These are phyloP conservation scores for Aquatica leii DNA, from an alignment of 2,888 invertebrate genomes.

Conservation along the genomic window DNA sequence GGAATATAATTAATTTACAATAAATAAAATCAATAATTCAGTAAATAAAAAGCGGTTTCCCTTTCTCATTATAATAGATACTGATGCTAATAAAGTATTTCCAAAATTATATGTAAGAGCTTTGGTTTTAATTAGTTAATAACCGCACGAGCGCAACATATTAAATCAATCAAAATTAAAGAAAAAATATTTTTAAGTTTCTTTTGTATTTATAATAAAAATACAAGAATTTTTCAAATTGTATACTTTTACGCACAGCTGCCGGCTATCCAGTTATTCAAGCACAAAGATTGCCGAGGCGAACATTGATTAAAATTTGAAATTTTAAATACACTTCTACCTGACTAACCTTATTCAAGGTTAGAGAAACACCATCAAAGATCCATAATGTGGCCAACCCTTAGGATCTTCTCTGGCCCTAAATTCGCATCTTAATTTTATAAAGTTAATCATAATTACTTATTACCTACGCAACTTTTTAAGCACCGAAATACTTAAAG, in stretches of 20 bases:
- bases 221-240: constrained; percentile 4
- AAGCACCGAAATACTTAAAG: constrained; percentile 24
- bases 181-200: background rate
- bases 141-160: too few species aligned
- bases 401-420: constrained; percentile 26
- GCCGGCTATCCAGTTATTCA: constrained; percentile 15
- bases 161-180: too few species aligned
- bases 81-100: too few species aligned
- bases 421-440: constrained; percentile 29
- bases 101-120: too few species aligned
- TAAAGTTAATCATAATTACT: constrained; percentile 33
- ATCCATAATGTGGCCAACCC: constrained; percentile 30
- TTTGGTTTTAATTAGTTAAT: too few species aligned
- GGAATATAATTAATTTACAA: too few species aligned
- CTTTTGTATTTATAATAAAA: constrained; percentile 11
- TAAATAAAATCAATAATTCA: too few species aligned
- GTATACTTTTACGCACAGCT: constrained; percentile 21
- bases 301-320: constrained; percentile 33
- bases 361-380: constrained; percentile 30
- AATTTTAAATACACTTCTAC: constrained; percentile 32
- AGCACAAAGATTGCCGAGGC: constrained; percentile 18
- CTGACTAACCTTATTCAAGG: constrained; percentile 28
- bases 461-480: constrained; percentile 31
- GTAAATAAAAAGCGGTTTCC: too few species aligned
- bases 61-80: too few species aligned